Evolutionary conservation across 2,888 invertebrate genomes (phyloP), one percentile per base, ranked within the genome.

Genomic region (Campaea margaritaria): DNA sequence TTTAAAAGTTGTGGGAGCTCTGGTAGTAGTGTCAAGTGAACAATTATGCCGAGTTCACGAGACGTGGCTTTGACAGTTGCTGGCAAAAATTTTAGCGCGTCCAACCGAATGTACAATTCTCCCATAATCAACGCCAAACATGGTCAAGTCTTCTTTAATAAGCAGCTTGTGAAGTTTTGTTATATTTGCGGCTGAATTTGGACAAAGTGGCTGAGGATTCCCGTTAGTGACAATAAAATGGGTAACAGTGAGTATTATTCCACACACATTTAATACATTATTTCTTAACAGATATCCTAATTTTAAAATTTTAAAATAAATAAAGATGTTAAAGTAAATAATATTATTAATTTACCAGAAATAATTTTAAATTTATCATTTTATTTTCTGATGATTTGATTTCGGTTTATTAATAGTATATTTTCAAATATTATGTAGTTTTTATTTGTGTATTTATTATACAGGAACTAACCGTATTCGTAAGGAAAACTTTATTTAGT

Each of bases 41-140:
- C 51, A 64, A 64, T 65, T 57, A 62, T 67, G 49, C 43, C 38
- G 43, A 52, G 55, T 43, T 43, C 38, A 47, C 38, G 43, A 55
- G 39, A 51, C 60, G 43, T 47, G 42, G 11, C 50, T 54, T 42
- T 51, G 55, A 42, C 42, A 16, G 21, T 48, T 47, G 36, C 38
- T 34, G 13, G 39, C 11, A 14, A 38, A n/a, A 42, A 13, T 45
- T 41, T 50, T 15, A n/a, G 43, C 45, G 53, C 49, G 34, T 54
- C 41, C 41, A 49, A 38, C 41, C 11, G 21, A 21, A 21, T 5
- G 21, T 21, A 3, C 21, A 51, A 43, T 31, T 44, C 36, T 45
- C n/a, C 47, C 34, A 41, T 5, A 14, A 27, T 14, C 41, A 13
- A 34, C 51, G 34, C 21, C n/a, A 36, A 46, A 44, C 34, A 59